These are phyloP conservation scores for Psix sp. DNA, from an alignment of 1,140 invertebrate genomes.

Conservation along the genomic window DNA sequence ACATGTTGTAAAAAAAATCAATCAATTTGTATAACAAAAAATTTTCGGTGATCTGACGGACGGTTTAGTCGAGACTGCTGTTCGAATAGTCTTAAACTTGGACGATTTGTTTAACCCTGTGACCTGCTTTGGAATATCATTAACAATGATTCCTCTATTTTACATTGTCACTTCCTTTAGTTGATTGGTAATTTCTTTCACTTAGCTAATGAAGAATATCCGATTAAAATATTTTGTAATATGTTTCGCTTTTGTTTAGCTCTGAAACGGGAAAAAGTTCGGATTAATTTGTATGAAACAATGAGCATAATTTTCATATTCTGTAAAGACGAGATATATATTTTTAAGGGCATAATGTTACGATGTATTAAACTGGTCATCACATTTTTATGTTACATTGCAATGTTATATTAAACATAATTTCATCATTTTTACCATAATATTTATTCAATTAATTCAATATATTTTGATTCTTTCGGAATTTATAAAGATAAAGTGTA, in stretches of 20 bases:
- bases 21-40: neutral
- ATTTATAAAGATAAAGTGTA: too few relatives aligned
- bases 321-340: too few relatives aligned
- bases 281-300: too few relatives aligned
- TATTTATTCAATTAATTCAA: too few relatives aligned
- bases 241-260: neutral
- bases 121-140: constrained; percentile 62
- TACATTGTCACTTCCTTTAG: constrained; percentile 70
- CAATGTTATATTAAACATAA: too few relatives aligned
- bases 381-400: too few relatives aligned
- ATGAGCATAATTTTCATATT: too few relatives aligned
- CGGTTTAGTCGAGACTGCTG: constrained; percentile 46
- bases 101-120: constrained; percentile 60
- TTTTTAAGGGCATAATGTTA: too few relatives aligned
- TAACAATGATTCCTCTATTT: constrained; percentile 49
- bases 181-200: neutral
- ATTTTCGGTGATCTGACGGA: constrained; percentile 22
- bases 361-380: too few relatives aligned
- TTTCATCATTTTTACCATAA: too few relatives aligned
- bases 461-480: too few relatives aligned
- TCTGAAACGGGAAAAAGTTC: too few relatives aligned
- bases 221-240: neutral
- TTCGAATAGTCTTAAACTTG: constrained; percentile 16
- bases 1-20: constrained; percentile 1
- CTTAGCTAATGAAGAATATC: neutral